Base-by-base conservation (phyloP, 2,888 invertebrate species). In the Patella pellucida region DNA sequence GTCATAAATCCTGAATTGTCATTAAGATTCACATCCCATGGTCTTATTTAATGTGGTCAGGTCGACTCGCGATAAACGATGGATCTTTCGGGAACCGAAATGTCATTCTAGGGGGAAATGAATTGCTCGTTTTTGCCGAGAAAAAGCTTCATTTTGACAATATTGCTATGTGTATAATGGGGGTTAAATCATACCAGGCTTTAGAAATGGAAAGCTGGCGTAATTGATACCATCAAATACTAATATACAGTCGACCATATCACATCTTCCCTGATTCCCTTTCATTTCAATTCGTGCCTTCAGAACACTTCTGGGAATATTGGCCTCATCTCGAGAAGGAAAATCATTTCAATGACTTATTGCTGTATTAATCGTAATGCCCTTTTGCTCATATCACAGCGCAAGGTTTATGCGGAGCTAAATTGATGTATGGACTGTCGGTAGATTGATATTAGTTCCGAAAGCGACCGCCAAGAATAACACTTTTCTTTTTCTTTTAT, bases 341-440 rank as follows among this genome's bases (percentile, higher is more conserved):
- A 78, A 78, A 78, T 78, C 78, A 78, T 78, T 78, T 75, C 75
- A 70, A 78, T 75, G 78, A 78, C 78, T 75, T 78, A 78, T 75
- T 70, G 78, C 73, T 73, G 72, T 75, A 78, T 78, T 78, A 78
- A 78, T 78, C 73, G 78, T 23, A 73, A 73, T 73, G 67, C 68
- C 52, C 73, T 68, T 52, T 16, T 52, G 67, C 31, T 73, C 73
- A 73, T 73, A 73, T 73, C 73, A 23, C 52, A 50, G 73, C 67
- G 54, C 41, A 14, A 67, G 41, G 51, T 52, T 73, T 67, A 50
- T 19, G 31, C 73, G 51, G n/a, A 41, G 31, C 19, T 31, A 68
- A 73, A 73, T 73, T 73, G 73, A 73, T 73, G 67, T 50, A 62
- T 73, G 56, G 67, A 73, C 68, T 73, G 73, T 68, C 41, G 19